Evolutionary conservation across 37 sponge, comb jelly and placozoan species (phyloP), one percentile per base, ranked within the genome.

Genomic region (Lycopodina hypogea): DNA sequence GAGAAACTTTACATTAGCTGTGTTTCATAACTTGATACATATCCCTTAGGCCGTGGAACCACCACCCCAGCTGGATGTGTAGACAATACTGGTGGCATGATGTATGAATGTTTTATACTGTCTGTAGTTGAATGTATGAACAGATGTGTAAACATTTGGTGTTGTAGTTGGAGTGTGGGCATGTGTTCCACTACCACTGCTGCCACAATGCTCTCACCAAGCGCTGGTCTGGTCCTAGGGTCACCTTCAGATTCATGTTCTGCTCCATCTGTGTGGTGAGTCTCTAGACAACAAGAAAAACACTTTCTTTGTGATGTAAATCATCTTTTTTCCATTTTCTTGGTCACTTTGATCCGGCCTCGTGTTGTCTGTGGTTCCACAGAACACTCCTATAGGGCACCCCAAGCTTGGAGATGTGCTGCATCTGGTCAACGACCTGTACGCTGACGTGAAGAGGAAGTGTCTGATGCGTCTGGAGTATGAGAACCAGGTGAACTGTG

Each of bases 141-240:
- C n/a, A n/a, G n/a, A n/a, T n/a, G n/a, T n/a, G n/a, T n/a, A n/a
- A n/a, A n/a, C n/a, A n/a, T n/a, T n/a, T n/a, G n/a, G n/a, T n/a
- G n/a, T 30, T 87, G 56, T 76, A 97, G 90, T 79, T 97, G 81
- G 84, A 76, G 61, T 97, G 98, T 90, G 93, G 98, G 23, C 98
- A 97, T 83, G 86, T 97, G 50, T 94, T 93, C 69, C 98, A 97
- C 79, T 92, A 87, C 68, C 93, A 96, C 70, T 96, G 96, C 83
- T 87, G 90, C 39, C 72, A 82, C 11, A 82, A 76, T 72, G 73
- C 90, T 23, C 87, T 93, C 38, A 86, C 94, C 32, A 86, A 81
- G 70, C 85, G 83, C 23, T 97, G 98, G 98, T 83, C 90, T 58
- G 98, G 98, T 1, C 98, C 98, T 0, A 88, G 92, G 78, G 94